Conservation (phyloP, 2,888 invertebrate species). For the Acanthosepion lycidas region DNA sequence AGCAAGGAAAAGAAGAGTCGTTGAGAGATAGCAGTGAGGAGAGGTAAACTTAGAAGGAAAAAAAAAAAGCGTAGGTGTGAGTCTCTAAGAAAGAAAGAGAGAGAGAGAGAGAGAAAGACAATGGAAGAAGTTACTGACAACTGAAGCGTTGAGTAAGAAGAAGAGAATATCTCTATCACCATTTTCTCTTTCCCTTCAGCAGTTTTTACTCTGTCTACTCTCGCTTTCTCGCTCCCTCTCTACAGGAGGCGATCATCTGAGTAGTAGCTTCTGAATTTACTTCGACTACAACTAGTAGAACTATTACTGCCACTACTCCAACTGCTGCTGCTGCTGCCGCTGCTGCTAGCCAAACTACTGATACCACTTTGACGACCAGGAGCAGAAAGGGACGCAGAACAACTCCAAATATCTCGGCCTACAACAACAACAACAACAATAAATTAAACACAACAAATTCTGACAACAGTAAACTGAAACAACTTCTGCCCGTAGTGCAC, state of each 20-base stretch:
- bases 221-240: background rate
- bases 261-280: constrained; percentile 2
- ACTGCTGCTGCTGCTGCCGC: background rate
- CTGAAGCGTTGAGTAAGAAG: no score
- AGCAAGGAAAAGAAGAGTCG: no score
- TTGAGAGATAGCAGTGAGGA: no score
- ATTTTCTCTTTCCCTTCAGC: background rate
- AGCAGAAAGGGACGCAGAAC: constrained; percentile 18
- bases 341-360: constrained; percentile 8
- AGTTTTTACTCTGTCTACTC: background rate
- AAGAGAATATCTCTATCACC: no score
- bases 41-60: no score
- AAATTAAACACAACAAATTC: background rate
- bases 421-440: background rate
- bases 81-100: no score
- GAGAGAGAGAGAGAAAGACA: no score
- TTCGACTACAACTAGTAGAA: background rate
- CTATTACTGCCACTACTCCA: background rate
- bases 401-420: constrained; percentile 33
- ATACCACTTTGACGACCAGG: constrained; percentile 4
- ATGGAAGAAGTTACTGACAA: no score
- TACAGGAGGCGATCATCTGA: background rate
- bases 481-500: background rate
- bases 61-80: no score
- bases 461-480: no score